Conservation (phyloP, 2,113 vertebrate genomes). For the Saccopteryx bilineata region DNA sequence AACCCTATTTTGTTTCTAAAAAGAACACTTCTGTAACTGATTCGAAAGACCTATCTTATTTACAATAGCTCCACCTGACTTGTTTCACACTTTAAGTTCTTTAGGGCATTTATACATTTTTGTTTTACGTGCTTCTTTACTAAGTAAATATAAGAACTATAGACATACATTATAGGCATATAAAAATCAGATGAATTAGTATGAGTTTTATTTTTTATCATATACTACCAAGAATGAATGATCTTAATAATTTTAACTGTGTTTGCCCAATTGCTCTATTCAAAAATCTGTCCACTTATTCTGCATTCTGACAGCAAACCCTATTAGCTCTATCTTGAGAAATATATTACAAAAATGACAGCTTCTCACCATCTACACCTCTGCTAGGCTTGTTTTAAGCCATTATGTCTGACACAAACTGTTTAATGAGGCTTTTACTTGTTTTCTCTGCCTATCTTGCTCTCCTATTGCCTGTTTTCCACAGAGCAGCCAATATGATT, state of each 20-base stretch:
- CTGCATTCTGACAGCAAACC: background rate
- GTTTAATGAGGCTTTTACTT: slow-evolving; percentile 37
- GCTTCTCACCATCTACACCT: background rate
- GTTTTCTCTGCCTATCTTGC: slow-evolving; percentile 13
- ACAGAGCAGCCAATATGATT: background rate
- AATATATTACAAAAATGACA: background rate
- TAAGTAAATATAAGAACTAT: background rate
- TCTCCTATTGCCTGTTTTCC: background rate
- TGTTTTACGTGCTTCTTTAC: background rate
- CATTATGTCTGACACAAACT: background rate
- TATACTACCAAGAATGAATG: background rate
- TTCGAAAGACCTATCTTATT: slow-evolving; percentile 55
- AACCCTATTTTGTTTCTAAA: slow-evolving; percentile 24
- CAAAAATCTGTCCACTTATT: background rate
- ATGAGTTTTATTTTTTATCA: background rate
- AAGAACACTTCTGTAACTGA: background rate
- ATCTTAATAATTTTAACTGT: slow-evolving; percentile 26
- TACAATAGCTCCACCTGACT: background rate
- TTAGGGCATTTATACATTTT: background rate
- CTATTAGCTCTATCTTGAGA: background rate
- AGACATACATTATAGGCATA: background rate
- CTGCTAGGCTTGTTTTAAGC: background rate
- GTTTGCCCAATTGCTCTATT: background rate
- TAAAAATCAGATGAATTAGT: background rate
- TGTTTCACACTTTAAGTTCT: background rate